These are phyloP conservation scores for Chymomyza caudatula DNA, from an alignment of 2,888 invertebrate species.

Conservation along the genomic window DNA sequence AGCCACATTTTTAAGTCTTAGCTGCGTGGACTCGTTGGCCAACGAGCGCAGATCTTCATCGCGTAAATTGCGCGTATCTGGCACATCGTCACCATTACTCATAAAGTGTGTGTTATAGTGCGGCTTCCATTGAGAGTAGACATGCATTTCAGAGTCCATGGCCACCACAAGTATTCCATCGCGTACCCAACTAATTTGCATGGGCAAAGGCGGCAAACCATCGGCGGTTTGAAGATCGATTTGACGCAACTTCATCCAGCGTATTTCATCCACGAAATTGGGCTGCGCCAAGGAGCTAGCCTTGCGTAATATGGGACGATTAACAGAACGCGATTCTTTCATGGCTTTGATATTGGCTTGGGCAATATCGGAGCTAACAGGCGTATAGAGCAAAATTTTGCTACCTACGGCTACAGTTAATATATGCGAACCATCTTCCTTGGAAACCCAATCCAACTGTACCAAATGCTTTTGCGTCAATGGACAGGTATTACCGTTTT, in stretches of 20 bases:
- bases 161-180: constrained; percentile 98
- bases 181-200: constrained; percentile 99
- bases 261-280: constrained; percentile 92
- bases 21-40: constrained; percentile 83
- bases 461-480: constrained; percentile 95
- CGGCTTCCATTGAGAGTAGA: constrained; percentile 98
- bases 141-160: constrained; percentile 99
- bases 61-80: constrained; percentile 85
- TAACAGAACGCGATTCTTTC: constrained; percentile 90
- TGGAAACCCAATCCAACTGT: constrained; percentile 99
- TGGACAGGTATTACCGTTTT: constrained; percentile 94
- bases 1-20: constrained; percentile 84
- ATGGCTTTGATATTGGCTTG: constrained; percentile 95
- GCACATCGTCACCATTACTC: constrained; percentile 84
- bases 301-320: constrained; percentile 91
- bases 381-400: constrained; percentile 93
- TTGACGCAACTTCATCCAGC: constrained; percentile 97
- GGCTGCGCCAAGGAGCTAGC: constrained; percentile 94
- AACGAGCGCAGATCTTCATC: constrained; percentile 84
- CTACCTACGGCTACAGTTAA: constrained; percentile 97
- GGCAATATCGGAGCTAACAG: constrained; percentile 95
- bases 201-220: constrained; percentile 96
- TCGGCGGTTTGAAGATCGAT: constrained; percentile 96
- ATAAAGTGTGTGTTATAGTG: constrained; percentile 77
- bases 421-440: constrained; percentile 99